Base-by-base conservation (phyloP, 2,113 vertebrate genomes). In the Phyllopteryx taeniolatus region DNA sequence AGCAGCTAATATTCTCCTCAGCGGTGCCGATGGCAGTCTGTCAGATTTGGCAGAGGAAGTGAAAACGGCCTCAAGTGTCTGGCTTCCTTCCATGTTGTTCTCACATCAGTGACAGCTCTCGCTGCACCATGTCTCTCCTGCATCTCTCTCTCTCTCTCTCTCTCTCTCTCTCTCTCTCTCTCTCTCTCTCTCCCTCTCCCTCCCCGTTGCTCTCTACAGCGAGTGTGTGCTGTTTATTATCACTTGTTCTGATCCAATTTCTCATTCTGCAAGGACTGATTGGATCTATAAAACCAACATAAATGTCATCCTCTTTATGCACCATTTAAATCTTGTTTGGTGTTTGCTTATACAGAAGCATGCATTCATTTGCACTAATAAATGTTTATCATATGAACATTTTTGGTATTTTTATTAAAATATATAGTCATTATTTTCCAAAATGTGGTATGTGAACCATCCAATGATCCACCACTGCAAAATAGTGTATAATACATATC, bases 51-150 rank as follows among this genome's bases (percentile, higher is more conserved):
- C 90, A 89, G 73, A 74, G 73, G 84, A 90, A 86, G 85, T 83
- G 80, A 88, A 87, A 88, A 91, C 89, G 90, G 88, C 87, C 90
- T 90, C 85, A 84, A 90, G 88, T 89, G 81, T 88, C 86, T 91
- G 88, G 90, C 87, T 77, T 10, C 33, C 71, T 66, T 88, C 85
- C 90, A 87, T 65, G 43, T 76, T 78, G 78, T 83, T 86, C 80
- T 79, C 78, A 85, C 85, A 87, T 90, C 83, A 90, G 86, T 87
- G 86, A 84, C 76, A 57, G 68, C 81, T 80, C 83, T 83, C 78
- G 22, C 76, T 74, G 80, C 75, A 80, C 84, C 82, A 75, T 87
- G 72, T 79, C 80, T 72, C 74, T 56, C 35, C 35, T 39, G 3
- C 35, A 39, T 15, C 71, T 79, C 81, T 71, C 74, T 49, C 67